A percentile compares a stretch with the other conserved stretches of the same genome.
These are phyloP conservation scores for Cynocephalus volans DNA, from an alignment of 2,113 vertebrate species.

Conservation along the genomic window DNA sequence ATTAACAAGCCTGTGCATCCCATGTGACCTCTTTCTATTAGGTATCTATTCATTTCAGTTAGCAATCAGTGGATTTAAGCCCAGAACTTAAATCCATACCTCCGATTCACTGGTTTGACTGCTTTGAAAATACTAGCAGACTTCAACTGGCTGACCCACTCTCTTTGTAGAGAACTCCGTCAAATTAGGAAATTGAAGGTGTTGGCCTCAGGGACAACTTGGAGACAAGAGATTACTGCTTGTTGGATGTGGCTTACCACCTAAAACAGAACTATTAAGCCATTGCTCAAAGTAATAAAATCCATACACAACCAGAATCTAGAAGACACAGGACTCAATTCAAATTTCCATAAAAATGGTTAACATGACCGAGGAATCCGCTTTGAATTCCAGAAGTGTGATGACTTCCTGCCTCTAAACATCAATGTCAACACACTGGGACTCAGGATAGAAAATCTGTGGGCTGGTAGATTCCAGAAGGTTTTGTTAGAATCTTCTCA, in stretches of 20 bases:
- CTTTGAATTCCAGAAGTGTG: not conserved
- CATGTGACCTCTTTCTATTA: not conserved
- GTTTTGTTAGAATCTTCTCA: slow-evolving; percentile 48
- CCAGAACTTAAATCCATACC: not conserved
- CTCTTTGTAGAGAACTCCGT: not conserved
- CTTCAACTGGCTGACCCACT: not conserved
- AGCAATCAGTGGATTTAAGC: not conserved
- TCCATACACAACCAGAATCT: slow-evolving; percentile 40
- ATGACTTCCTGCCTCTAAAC: not conserved
- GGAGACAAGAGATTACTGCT: not conserved
- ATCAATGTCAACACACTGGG: not conserved
- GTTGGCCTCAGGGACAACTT: not conserved
- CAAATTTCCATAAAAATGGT: slow-evolving; percentile 50
- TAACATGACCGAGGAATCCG: not conserved
- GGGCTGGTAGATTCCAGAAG: slow-evolving; percentile 44
- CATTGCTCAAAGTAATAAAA: slow-evolving; percentile 53
- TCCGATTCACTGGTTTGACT: not conserved
- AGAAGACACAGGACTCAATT: slow-evolving; percentile 43
- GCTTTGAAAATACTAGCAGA: not conserved
- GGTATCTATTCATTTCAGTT: not conserved
- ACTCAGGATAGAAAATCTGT: not conserved
- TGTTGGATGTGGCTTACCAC: not conserved
- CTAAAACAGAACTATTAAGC: not conserved
- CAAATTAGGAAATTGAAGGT: not conserved
- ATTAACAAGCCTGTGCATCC: too few relatives aligned